Percentiles rank a stretch among this genome's conserved stretches.
Evolutionary conservation across 2,888 invertebrate genomes (phyloP).

Genomic region (Crioceris asparagi): DNA sequence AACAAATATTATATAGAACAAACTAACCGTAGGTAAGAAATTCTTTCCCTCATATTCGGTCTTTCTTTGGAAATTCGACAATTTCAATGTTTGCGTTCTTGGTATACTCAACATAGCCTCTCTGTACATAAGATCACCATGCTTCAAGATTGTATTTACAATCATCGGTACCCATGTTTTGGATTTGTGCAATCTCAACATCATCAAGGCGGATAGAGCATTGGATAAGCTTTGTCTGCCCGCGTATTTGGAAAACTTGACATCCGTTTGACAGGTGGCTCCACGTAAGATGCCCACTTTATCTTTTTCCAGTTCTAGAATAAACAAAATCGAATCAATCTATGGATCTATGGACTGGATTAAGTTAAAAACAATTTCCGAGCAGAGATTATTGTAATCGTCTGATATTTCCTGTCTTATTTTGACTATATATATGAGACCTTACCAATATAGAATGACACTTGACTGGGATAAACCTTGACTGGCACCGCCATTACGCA

Average conservation of each 20-base stretch:
- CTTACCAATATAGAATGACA: slow-evolving; percentile 21
- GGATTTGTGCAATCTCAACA: slow-evolving; percentile 32
- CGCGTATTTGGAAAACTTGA: slow-evolving; percentile 26
- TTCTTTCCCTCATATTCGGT: slow-evolving; percentile 24
- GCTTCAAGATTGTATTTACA: slow-evolving; percentile 32
- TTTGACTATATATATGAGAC: background rate
- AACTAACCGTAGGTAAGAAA: slow-evolving; percentile 27
- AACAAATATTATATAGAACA: too few relatives aligned
- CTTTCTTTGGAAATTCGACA: slow-evolving; percentile 24
- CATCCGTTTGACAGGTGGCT: slow-evolving; percentile 31
- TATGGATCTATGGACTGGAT: too few relatives aligned
- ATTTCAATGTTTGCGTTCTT: slow-evolving; percentile 19
- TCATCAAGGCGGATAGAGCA: slow-evolving; percentile 34
- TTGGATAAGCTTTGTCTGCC: slow-evolving; percentile 33
- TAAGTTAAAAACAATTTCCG: too few relatives aligned
- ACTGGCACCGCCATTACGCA: slow-evolving; percentile 18
- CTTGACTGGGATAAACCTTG: slow-evolving; percentile 11
- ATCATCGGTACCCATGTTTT: slow-evolving; percentile 34
- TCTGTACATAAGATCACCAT: slow-evolving; percentile 33
- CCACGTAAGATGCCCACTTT: slow-evolving; percentile 33
- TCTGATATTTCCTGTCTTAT: too few relatives aligned
- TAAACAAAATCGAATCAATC: too few relatives aligned
- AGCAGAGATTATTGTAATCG: too few relatives aligned
- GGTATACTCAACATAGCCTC: slow-evolving; percentile 25
- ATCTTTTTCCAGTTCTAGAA: slow-evolving; percentile 23